Percentiles rank a stretch among this genome's conserved stretches.
Evolutionary conservation across 2,113 vertebrate species (phyloP).

Genomic region (Amphiprion ocellaris): DNA sequence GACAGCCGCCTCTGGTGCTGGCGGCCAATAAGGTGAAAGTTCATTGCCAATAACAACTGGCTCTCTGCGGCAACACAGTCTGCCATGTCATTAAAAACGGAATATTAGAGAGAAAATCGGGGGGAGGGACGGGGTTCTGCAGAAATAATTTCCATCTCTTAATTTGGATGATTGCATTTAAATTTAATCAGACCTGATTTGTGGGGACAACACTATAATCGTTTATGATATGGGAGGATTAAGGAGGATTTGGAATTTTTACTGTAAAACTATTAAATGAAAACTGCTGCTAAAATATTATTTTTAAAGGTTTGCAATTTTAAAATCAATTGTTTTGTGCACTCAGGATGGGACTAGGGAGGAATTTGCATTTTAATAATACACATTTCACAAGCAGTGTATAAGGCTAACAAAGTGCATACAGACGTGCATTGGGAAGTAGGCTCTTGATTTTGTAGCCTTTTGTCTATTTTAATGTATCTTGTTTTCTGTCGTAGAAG

Average conservation of each 20-base stretch:
- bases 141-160: slow-evolving; percentile 69
- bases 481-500: slow-evolving; percentile 56
- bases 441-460: background rate
- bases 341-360: background rate
- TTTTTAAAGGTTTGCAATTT: slow-evolving; percentile 30
- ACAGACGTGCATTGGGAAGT: background rate
- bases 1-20: slow-evolving; percentile 82
- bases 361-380: background rate
- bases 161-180: slow-evolving; percentile 72
- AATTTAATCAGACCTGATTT: slow-evolving; percentile 71
- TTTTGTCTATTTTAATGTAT: slow-evolving; percentile 64
- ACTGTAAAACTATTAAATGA: slow-evolving; percentile 20
- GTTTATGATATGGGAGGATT: slow-evolving; percentile 46
- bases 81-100: slow-evolving; percentile 74
- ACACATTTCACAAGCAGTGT: background rate
- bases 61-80: slow-evolving; percentile 60
- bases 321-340: background rate
- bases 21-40: slow-evolving; percentile 83
- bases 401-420: background rate
- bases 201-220: slow-evolving; percentile 40
- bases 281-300: background rate
- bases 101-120: slow-evolving; percentile 64
- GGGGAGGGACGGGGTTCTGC: slow-evolving; percentile 30
- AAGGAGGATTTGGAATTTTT: slow-evolving; percentile 17
- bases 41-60: slow-evolving; percentile 80